Evolutionary conservation across 2,113 vertebrate species (phyloP), one percentile per base, ranked within the genome.

Genomic region (Pelecanus crispus): DNA sequence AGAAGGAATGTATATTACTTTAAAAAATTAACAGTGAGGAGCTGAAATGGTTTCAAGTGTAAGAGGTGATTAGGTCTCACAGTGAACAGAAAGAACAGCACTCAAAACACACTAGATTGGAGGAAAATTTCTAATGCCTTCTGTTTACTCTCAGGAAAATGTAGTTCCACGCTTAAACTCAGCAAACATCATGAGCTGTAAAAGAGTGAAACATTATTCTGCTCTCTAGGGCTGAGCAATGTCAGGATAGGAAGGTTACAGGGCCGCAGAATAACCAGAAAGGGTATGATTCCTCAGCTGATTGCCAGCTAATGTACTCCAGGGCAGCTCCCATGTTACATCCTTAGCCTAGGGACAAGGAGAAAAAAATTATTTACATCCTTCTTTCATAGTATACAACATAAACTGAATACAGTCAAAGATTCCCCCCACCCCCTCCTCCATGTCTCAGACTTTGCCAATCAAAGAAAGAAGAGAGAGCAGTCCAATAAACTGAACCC

Each of bases 361-460:
- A 72, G 9, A 32, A 87, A 68, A 47, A 80, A 25, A n/a, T 32
- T 0, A 66, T 8, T 66, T 38, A 9, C 7, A 12, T 38, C 12
- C 15, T 47, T 92, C 36, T 75, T 81, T 86, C 28, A 45, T 6
- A 32, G 38, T 29, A 24, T 40, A 44, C 3, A 78, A 62, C 70
- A 53, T 59, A 81, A 83, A 81, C 10, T 26, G 17, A 45, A 59
- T 47, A 20, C 15, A 70, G 47, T 28, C 17, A 38, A 86, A 88
- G 31, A 83, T 49, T 1, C 1, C 2, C 22, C 3, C 5, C 1
- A 1, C 22, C 3, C 5, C 8, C 2, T 34, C 24, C 5, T 59
- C 17, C 21, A 13, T 7, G 12, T 28, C 7, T 26, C 9, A 44
- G 9, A 22, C 9, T 68, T 88, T 73, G 17, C 4, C 6, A 55